A percentile compares a stretch with the other conserved stretches of the same genome.
phyloP scores from a whole-genome alignment of 1,140 invertebrate genomes.

The Heliconius nattereri region DNA sequence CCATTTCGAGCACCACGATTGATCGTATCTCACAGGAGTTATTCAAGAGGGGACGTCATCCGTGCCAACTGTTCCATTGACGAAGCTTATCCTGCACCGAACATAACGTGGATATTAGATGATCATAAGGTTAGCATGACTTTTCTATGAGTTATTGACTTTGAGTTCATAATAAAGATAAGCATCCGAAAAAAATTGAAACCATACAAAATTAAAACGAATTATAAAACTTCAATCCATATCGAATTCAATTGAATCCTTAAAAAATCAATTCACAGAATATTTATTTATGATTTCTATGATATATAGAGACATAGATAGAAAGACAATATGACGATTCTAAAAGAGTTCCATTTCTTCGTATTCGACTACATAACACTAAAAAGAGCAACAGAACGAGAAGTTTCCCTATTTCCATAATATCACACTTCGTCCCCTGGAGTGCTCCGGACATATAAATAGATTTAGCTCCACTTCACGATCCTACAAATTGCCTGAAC shows the following conservation, averaged over 20 bases:
- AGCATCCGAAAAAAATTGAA: background rate
- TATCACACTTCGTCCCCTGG: constrained; percentile 23
- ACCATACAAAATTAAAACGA: background rate
- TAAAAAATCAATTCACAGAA: background rate
- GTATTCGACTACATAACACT: background rate
- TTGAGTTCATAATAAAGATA: background rate
- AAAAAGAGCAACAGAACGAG: constrained; percentile 7
- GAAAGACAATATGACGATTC: too few species aligned
- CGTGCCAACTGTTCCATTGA: constrained; percentile 86
- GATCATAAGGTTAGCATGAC: constrained; percentile 81
- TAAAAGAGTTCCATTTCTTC: too few species aligned
- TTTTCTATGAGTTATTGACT: too few species aligned
- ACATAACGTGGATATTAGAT: constrained; percentile 87
- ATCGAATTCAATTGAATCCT: background rate
- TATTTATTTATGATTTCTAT: too few species aligned
- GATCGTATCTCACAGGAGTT: constrained; percentile 81
- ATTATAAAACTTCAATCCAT: background rate
- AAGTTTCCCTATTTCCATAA: constrained; percentile 27
- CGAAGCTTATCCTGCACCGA: constrained; percentile 85
- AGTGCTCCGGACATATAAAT: constrained; percentile 29
- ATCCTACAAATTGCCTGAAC: constrained; percentile 35
- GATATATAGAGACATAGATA: too few species aligned
- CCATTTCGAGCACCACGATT: constrained; percentile 69
- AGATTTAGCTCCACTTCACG: constrained; percentile 30
- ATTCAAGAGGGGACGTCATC: constrained; percentile 85